A percentile compares a stretch with the other conserved stretches of the same genome.
These are phyloP conservation scores for Rhagium mordax DNA, from an alignment of 2,888 invertebrate species.

Conservation along the genomic window DNA sequence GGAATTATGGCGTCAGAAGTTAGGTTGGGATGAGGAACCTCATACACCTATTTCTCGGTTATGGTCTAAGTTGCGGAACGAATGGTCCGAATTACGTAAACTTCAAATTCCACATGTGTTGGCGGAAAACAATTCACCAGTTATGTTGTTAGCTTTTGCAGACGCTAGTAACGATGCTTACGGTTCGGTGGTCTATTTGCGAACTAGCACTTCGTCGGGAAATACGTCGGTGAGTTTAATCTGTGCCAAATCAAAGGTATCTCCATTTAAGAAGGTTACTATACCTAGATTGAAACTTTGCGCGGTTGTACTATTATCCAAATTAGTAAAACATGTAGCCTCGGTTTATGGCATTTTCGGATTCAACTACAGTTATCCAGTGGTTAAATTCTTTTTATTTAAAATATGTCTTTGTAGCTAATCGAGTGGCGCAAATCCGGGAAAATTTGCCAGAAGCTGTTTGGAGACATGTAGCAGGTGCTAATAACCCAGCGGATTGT, in stretches of 20 bases:
- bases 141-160: slow-evolving; percentile 17
- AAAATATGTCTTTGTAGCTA: neutral
- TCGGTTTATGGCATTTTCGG: neutral
- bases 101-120: neutral
- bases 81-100: neutral
- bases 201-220: neutral
- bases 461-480: neutral
- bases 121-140: neutral
- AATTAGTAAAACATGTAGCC: neutral
- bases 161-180: neutral
- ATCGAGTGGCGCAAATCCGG: neutral
- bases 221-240: neutral
- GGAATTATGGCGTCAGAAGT: slow-evolving; percentile 7
- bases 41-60: neutral
- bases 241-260: neutral
- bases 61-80: neutral
- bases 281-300: neutral
- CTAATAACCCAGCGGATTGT: too few species aligned
- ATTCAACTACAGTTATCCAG: neutral
- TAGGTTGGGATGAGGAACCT: slow-evolving; percentile 11
- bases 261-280: neutral
- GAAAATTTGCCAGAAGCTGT: neutral
- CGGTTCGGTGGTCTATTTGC: neutral
- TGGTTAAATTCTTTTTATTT: neutral
- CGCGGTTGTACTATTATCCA: neutral